Base-by-base conservation (phyloP, 2,888 invertebrate genomes). In the Drosophila tanythrix region DNA sequence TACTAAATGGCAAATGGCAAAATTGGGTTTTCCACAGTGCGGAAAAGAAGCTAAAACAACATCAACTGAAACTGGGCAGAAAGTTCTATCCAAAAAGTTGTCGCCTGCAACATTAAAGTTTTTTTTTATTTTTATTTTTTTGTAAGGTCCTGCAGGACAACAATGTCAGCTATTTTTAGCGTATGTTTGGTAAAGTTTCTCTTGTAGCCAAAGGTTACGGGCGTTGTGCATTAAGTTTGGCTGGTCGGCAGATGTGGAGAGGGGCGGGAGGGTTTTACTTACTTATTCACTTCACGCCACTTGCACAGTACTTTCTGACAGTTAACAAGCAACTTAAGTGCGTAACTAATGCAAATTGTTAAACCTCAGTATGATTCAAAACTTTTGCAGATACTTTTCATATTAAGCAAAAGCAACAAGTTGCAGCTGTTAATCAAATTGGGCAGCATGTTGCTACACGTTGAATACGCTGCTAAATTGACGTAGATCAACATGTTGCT, bases 1-100 rank as follows among this genome's bases (percentile, higher is more conserved):
- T 77, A 82, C 57, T 43, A 31, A 57, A 57, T 84, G 88, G 81
- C 72, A 84, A 78, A 81, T 81, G 82, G 79, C 43, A 40, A 40
- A 55, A 50, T 50, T 50, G 35, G 53, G 25, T 50, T 71, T 70
- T 50, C 27, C 13, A 56, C 59, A 27, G 72, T 67, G 62, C 69
- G 65, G 61, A 57, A 74, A 43, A 27, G 25, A 21, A 7, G 52
- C 58, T 57, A 46, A 58, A 77, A 70, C 76, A 76, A 73, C 58
- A 59, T 40, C 74, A 50, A 58, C 48, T 25, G 43, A 43, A 63
- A 35, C 69, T 55, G 52, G 64, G 15, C 46, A 36, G 68, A 76
- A 69, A 79, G 70, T 79, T 80, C 62, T 73, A 62, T 60, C 56
- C 75, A 46, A 69, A 69, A 68, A 79, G 66, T 79, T 76, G 76